Evolutionary conservation across 1,140 invertebrate genomes (phyloP), one percentile per base, ranked within the genome.

Genomic region (Pseudomyrmex dendroicus): DNA sequence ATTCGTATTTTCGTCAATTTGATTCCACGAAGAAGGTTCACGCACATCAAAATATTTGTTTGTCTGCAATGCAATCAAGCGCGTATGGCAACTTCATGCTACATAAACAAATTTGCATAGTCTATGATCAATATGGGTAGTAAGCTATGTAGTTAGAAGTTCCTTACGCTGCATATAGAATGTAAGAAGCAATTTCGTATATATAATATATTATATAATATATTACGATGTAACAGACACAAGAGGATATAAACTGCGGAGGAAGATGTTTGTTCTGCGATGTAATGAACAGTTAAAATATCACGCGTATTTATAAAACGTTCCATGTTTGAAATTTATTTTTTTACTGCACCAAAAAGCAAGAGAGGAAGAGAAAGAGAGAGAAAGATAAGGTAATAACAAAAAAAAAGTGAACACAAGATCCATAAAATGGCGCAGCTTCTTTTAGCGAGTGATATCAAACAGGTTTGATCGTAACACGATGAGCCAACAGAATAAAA

Each of bases 401-500:
- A 7, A 0, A 35, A 35, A 35, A 35, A 35, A 7, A 35, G 35
- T 7, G 35, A 35, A 7, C 54, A 20, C 4, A 15, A n/a, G 62
- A 67, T 15, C 22, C 2, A 46, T 56, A 17, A 17, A 44, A 44
- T 2, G 13, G 12, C 25, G 44, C 20, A 56, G 54, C 17, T 17
- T 12, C 35, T 56, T 46, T 22, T 2, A 56, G 5, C 20, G 8
- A 77, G 17, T 17, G 50, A 77, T 77, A 35, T 77, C n/a, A 17
- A 54, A 2, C 54, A 15, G 35, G 35, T 56, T 56, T 68, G 20
- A 52, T 76, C 12, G 7, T 66, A 46, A 48, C 15, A 48, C 15
- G 44, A 70, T 17, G 54, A 72, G 48, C n/a, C 54, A 20, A 80
- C 22, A 50, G 12, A 70, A 35, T 72, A 50, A 1, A 22, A 61